A percentile compares a stretch with the other conserved stretches of the same genome.
These are phyloP conservation scores for Orchesella flavescens DNA, from an alignment of 2,888 invertebrate species.

Conservation along the genomic window DNA sequence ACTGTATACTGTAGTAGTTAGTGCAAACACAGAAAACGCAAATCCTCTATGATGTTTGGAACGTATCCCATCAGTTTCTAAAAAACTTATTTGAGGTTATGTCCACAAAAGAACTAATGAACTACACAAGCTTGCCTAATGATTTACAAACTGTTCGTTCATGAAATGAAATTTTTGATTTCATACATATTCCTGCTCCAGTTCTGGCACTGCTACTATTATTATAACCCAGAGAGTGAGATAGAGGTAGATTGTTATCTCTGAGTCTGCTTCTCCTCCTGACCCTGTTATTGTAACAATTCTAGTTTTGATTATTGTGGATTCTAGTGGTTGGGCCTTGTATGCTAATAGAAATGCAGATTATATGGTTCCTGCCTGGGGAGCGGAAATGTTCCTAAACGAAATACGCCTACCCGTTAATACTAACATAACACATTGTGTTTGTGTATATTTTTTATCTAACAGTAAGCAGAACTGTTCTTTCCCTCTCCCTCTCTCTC, in stretches of 20 bases:
- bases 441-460: no score
- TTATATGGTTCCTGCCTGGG: not conserved
- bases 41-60: conserved; percentile 47
- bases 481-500: no score
- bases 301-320: not conserved
- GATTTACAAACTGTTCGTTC: no score
- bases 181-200: not conserved
- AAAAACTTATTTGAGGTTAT: conserved; percentile 42
- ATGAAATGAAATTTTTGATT: no score
- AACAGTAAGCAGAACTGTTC: no score
- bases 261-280: conserved; percentile 12
- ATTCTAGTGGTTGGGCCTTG: not conserved
- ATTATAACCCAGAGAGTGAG: not conserved
- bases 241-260: not conserved
- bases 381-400: conserved; percentile 34
- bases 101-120: conserved; percentile 47
- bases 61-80: conserved; percentile 33
- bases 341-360: not conserved
- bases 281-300: conserved; percentile 18
- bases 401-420: conserved; percentile 44
- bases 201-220: not conserved
- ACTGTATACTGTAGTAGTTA: conserved; percentile 17
- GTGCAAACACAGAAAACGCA: not conserved
- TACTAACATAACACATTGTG: not conserved
- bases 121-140: conserved; percentile 2